Conservation (phyloP, 1,140 invertebrate species). For the Aplysia californica region DNA sequence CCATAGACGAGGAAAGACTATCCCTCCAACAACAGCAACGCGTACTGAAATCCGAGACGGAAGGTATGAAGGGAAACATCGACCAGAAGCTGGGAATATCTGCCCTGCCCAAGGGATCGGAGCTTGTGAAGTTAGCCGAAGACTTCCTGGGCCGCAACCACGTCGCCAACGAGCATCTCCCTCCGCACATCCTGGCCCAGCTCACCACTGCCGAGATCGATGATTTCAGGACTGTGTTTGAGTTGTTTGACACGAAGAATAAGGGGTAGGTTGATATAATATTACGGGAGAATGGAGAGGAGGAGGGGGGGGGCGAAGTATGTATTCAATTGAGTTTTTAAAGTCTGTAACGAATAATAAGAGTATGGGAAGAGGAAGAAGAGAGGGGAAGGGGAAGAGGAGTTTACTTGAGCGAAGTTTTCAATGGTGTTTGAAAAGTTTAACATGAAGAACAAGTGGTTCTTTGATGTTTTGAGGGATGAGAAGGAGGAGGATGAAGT, state of each 20-base stretch:
- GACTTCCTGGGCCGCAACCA: background rate
- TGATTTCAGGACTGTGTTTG: background rate
- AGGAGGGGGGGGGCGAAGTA: no score
- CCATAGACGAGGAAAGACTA: background rate
- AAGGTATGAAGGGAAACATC: background rate
- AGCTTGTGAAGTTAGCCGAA: background rate
- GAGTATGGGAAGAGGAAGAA: no score
- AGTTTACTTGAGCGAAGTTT: no score
- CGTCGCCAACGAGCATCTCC: background rate
- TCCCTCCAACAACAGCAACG: background rate
- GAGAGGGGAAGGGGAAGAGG: no score
- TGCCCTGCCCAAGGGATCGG: background rate
- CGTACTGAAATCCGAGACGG: background rate
- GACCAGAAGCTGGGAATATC: background rate
- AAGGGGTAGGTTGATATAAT: constrained; percentile 2
- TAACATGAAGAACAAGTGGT: no score
- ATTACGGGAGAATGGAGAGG: no score
- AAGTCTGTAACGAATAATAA: no score
- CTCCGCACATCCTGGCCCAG: background rate
- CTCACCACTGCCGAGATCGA: background rate
- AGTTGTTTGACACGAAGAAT: constrained; percentile 1
- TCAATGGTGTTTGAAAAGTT: no score
- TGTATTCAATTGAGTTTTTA: no score
- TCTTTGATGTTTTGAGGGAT: no score
- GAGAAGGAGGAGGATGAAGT: no score